Conservation (phyloP, 1,140 invertebrate genomes). For the Temnothorax nylanderi region DNA sequence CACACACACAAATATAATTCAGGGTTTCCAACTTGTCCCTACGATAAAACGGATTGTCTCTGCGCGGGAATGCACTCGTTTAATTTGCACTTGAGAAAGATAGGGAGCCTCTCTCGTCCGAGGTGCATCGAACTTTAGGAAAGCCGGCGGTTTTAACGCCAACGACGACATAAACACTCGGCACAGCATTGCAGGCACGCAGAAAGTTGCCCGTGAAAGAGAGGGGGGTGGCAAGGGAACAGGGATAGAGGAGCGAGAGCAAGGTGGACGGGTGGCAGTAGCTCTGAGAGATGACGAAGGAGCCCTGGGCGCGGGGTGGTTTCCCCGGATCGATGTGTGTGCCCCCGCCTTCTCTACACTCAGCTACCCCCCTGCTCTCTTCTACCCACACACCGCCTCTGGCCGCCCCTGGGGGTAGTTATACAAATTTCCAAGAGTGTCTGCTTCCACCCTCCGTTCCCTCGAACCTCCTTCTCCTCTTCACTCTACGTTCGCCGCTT, state of each 20-base stretch:
- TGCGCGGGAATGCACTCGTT: not conserved
- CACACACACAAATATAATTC: not conserved
- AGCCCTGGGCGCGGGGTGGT: slow-evolving; percentile 75
- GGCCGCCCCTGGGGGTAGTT: slow-evolving; percentile 83
- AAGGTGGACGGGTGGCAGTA: slow-evolving; percentile 74
- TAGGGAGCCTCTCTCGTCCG: not conserved
- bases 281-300: slow-evolving; percentile 80
- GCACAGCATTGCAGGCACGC: slow-evolving; percentile 70
- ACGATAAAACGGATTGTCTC: not conserved
- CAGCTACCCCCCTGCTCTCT: slow-evolving; percentile 65
- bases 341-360: slow-evolving; percentile 71
- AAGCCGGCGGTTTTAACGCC: slow-evolving; percentile 73
- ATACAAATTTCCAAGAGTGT: slow-evolving; percentile 85
- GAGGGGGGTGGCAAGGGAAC: slow-evolving; percentile 41
- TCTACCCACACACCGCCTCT: slow-evolving; percentile 69
- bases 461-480: slow-evolving; percentile 67
- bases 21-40: not conserved
- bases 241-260: slow-evolving; percentile 61
- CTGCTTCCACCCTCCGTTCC: slow-evolving; percentile 76
- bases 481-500: slow-evolving; percentile 60
- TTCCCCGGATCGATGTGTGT: slow-evolving; percentile 83
- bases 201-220: slow-evolving; percentile 63
- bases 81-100: slow-evolving; percentile 46
- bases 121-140: slow-evolving; percentile 39
- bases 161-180: slow-evolving; percentile 75